These are phyloP conservation scores for Pseudopleuronectes americanus DNA, from an alignment of 2,797 vertebrate species.

Conservation along the genomic window DNA sequence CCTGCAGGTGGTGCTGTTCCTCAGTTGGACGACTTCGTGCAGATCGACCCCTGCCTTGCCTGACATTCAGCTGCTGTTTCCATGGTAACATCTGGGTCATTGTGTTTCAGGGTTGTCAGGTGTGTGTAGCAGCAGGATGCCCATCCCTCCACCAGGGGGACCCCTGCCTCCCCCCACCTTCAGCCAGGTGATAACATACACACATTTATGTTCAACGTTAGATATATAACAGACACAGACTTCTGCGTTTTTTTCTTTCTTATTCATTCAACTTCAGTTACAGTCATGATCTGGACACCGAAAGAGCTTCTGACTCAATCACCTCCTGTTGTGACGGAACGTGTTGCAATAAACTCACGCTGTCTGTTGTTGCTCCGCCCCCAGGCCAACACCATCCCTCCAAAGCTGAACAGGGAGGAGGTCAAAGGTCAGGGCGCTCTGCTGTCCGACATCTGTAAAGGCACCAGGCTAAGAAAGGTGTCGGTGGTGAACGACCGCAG, in stretches of 20 bases:
- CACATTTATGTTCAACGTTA: neutral
- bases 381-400: constrained; percentile 88
- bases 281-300: neutral
- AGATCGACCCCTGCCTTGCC: too few species aligned
- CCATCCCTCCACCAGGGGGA: constrained; percentile 87
- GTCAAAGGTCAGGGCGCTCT: constrained; percentile 87
- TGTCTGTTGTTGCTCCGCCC: neutral
- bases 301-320: neutral
- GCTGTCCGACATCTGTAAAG: constrained; percentile 92
- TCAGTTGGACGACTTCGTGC: too few species aligned
- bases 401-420: constrained; percentile 88
- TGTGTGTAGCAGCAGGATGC: constrained; percentile 84
- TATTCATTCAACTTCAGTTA: too few species aligned
- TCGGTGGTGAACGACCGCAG: constrained; percentile 90
- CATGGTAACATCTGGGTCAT: neutral
- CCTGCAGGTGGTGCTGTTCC: too few species aligned
- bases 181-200: constrained; percentile 81
- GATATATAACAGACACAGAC: too few species aligned
- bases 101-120: constrained; percentile 59
- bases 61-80: neutral
- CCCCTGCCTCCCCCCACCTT: constrained; percentile 88
- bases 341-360: neutral
- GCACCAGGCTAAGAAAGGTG: constrained; percentile 88
- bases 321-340: too few species aligned
- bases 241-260: too few species aligned